phyloP scores from a whole-genome alignment of 2,797 vertebrate genomes.

The Sorex maritimensis region DNA sequence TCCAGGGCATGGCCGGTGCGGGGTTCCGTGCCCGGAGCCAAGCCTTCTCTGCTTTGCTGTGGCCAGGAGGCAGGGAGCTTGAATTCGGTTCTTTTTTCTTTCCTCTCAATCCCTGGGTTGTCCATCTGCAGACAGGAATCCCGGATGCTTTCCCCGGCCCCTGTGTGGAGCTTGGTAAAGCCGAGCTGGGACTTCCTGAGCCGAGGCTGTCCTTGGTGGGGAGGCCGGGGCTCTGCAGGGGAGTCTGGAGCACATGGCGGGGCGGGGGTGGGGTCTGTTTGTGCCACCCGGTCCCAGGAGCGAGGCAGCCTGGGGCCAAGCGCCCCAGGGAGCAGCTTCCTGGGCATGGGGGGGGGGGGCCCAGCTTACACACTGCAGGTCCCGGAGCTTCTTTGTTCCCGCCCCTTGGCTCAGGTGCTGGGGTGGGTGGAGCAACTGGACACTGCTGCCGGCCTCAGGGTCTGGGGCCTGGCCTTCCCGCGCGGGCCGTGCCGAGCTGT shows the following conservation, averaged over 20 bases:
- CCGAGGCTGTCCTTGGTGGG: slow-evolving; percentile 26
- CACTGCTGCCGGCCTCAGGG: not conserved
- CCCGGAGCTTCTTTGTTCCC: not conserved
- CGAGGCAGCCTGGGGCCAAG: not conserved
- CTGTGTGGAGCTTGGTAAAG: slow-evolving; percentile 68
- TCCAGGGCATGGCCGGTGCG: not conserved
- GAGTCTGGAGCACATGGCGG: slow-evolving; percentile 72
- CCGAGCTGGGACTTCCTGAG: slow-evolving; percentile 31
- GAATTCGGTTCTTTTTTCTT: not conserved
- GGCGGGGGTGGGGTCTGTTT: slow-evolving; percentile 69
- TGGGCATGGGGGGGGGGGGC: not conserved
- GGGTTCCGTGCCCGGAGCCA: slow-evolving; percentile 27
- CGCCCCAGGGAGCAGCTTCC: not conserved
- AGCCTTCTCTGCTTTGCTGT: not conserved
- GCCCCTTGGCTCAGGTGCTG: not conserved
- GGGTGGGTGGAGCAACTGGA: not conserved
- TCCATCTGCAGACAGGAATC: too few species aligned
- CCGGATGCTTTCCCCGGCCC: slow-evolving; percentile 41
- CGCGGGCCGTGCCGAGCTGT: not conserved
- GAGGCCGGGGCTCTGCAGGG: not conserved
- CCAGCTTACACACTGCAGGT: not conserved
- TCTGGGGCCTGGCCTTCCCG: not conserved
- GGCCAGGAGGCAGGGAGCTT: not conserved
- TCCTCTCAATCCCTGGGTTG: not conserved
- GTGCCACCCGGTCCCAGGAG: slow-evolving; percentile 30